Evolutionary conservation across 2,797 vertebrate species (phyloP).

Genomic region (Neosilurus mollespiculum): DNA sequence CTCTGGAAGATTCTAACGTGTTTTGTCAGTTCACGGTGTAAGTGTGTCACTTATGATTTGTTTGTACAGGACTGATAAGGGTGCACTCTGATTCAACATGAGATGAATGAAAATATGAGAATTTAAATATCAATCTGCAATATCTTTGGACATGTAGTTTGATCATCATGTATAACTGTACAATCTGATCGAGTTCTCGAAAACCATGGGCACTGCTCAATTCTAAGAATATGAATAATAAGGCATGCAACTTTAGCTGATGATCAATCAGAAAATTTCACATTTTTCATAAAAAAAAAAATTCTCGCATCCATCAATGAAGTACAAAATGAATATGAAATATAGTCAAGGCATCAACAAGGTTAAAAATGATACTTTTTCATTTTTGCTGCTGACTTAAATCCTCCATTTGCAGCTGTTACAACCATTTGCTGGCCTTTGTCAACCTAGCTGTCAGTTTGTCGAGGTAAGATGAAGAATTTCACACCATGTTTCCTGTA

Average conservation of each 20-base stretch:
- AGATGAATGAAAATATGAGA: constrained; percentile 1
- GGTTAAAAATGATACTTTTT: too few species aligned
- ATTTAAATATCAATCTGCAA: neutral
- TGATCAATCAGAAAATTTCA: too few species aligned
- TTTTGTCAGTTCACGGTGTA: constrained; percentile 61
- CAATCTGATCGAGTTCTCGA: neutral
- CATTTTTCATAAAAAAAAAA: too few species aligned
- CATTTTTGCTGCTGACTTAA: too few species aligned
- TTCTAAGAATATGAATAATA: neutral
- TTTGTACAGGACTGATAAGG: constrained; percentile 64
- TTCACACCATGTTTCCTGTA: too few species aligned
- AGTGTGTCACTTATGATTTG: constrained; percentile 62
- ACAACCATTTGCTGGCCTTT: too few species aligned
- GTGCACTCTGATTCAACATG: constrained; percentile 61
- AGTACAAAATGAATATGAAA: too few species aligned
- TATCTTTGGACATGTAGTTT: neutral
- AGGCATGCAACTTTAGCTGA: neutral
- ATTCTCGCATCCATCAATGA: too few species aligned
- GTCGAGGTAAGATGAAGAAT: too few species aligned
- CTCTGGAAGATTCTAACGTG: constrained; percentile 35
- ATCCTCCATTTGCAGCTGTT: too few species aligned
- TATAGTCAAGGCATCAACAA: too few species aligned
- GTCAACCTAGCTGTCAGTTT: too few species aligned
- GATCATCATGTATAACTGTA: neutral
- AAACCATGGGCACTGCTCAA: neutral